Evolutionary conservation across 2,888 invertebrate species (phyloP), one percentile per base, ranked within the genome.

Genomic region (Carpatolechia fugitivella): DNA sequence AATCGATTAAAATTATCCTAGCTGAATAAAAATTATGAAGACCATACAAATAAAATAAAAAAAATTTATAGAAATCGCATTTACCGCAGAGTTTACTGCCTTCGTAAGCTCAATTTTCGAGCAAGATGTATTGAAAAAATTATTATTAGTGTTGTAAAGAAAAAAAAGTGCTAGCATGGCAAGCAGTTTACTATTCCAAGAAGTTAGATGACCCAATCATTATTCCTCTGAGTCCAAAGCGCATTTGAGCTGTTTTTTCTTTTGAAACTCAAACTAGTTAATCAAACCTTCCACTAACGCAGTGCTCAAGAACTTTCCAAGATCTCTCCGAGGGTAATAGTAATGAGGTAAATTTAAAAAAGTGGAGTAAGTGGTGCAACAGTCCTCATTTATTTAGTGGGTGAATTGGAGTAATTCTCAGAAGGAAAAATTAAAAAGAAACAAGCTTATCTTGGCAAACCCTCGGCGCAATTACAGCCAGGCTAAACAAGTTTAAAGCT

Each of bases 341-440:
- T 67, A 74, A 71, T 72, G 72, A 76, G 77, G 70, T 74, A 76
- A 77, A 76, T 61, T 61, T 55, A 58, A 62, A 58, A 60, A 70
- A 69, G 67, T 58, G 60, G 62, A 63, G 64, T 63, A 70, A 65
- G 68, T 74, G 71, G 73, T 77, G 72, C 70, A 74, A 65, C 76
- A 72, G 70, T 74, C 70, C 73, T 78, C 77, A 76, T 82, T 82
- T 85, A 83, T 82, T 80, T 76, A 80, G 72, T 74, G 70, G 66
- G 75, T 78, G 75, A 80, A 78, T 81, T 78, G 75, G 75, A 79
- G 80, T 79, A 82, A 86, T 85, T 81, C 80, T 72, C 76, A 80
- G 76, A 70, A 69, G 70, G 74, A 81, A 44, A 80, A 82, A 84
- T 85, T 85, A 82, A 85, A 85, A 85, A 80, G 74, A 74, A 82